These are phyloP conservation scores for Hylomyscus alleni DNA, from an alignment of 2,797 vertebrate genomes.

Conservation along the genomic window DNA sequence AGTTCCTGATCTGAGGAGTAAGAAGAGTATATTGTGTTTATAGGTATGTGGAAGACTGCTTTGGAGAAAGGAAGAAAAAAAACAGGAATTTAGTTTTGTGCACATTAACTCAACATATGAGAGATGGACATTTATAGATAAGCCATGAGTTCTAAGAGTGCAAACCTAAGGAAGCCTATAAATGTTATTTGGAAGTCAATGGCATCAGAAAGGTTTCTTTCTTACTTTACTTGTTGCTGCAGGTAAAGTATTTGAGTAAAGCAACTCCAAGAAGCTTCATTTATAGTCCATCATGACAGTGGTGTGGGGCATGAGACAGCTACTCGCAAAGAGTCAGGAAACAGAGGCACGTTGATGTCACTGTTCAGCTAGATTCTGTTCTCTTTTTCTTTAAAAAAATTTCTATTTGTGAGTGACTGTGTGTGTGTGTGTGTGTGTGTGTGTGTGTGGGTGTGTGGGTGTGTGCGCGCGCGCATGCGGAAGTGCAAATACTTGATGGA, in stretches of 20 bases:
- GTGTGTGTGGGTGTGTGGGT: not conserved
- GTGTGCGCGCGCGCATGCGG: rapidly evolving
- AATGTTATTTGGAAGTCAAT: not conserved
- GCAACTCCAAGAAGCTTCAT: not conserved
- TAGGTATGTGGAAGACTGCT: not conserved
- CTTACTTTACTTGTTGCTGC: not conserved
- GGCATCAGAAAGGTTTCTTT: not conserved
- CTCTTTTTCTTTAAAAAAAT: not conserved
- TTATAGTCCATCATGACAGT: not conserved
- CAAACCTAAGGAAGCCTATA: not conserved
- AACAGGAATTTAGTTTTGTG: not conserved
- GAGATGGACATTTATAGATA: not conserved
- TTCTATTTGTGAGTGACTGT: not conserved
- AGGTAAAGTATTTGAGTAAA: not conserved
- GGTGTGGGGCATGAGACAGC: too few species aligned
- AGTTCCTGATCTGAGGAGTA: not conserved
- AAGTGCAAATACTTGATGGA: not conserved
- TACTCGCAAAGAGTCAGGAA: not conserved
- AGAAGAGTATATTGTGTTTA: not conserved
- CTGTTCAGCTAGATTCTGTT: not conserved
- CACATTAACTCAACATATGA: not conserved
- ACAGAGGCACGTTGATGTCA: not conserved
- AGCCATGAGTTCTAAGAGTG: not conserved
- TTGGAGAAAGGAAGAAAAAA: not conserved
- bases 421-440: not conserved